phyloP scores from a whole-genome alignment of 2,888 invertebrate genomes.

The Cryptops parisi region DNA sequence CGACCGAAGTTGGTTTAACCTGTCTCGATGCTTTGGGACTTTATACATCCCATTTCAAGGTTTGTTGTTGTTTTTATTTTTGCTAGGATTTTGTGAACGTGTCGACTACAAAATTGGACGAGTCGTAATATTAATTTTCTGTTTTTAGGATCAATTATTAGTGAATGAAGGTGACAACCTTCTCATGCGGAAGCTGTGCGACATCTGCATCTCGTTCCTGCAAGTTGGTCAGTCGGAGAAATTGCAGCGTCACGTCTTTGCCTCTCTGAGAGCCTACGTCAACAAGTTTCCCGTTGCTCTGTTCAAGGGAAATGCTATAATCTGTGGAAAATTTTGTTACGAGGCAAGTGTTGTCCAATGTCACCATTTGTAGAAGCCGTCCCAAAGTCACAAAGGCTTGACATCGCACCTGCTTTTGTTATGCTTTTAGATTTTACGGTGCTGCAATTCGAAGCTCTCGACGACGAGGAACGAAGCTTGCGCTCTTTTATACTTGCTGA shows the following conservation, averaged over 20 bases:
- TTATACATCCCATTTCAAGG: constrained; percentile 61
- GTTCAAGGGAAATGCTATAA: constrained; percentile 63
- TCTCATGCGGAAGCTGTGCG: constrained; percentile 65
- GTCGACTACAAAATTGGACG: constrained; percentile 9
- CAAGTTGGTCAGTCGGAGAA: constrained; percentile 82
- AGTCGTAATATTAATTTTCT: constrained; percentile 12
- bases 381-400: no score
- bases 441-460: constrained; percentile 72
- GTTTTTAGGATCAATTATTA: constrained; percentile 35
- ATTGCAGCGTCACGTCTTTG: constrained; percentile 79
- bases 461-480: constrained; percentile 80
- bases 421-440: constrained; percentile 44
- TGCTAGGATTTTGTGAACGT: not conserved
- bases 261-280: constrained; percentile 77
- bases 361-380: no score
- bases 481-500: constrained; percentile 75
- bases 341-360: constrained; percentile 40
- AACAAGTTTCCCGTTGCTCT: constrained; percentile 71
- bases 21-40: constrained; percentile 74
- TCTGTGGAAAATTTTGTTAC: constrained; percentile 67
- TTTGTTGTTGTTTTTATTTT: constrained; percentile 19
- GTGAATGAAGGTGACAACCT: constrained; percentile 50
- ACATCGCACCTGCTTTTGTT: no score
- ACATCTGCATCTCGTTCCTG: constrained; percentile 70
- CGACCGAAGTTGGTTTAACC: constrained; percentile 77